Base-by-base conservation (phyloP, 2,888 invertebrate species). In the Parthenolecanium corni region DNA sequence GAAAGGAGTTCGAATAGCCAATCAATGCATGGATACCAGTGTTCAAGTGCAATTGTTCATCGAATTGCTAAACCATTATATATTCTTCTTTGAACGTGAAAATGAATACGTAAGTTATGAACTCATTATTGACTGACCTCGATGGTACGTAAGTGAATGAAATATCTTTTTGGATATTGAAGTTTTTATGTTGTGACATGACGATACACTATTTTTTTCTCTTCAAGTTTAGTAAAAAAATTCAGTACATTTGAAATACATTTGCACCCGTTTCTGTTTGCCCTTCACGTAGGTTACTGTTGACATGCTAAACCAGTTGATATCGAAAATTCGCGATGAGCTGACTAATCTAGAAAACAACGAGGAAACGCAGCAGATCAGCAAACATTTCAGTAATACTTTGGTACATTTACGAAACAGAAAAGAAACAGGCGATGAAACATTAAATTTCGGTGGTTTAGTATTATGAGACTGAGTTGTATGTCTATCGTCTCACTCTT, bases 1-100 rank as follows among this genome's bases (percentile, higher is more conserved):
- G 76, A 96, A 95, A 74, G 92, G 92, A 11, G 85, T 91, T 3
- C 83, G 93, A 63, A 95, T 97, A 64, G 93, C 95, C 0, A 90
- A 89, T 68, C 96, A 98, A 71, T 97, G 97, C 71, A 91, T 99
- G 89, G 98, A 99, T 76, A 84, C 85, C 18, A 87, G 89, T 2
- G 94, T 96, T 5, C 96, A 97, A 77, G 91, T 94, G 21, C 96
- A 97, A 73, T 79, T 99, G 44, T 87, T 93, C 72, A 91, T 94
- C 3, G 97, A 97, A 73, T 80, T 98, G 66, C 77, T 99, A 58
- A 94, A 95, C 72, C 84, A 93, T 68, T 94, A 96, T 75, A 83
- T 95, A 57, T 88, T 91, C 74, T 92, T 95, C 74, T 85, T 88
- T 70, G 93, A 95, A 72, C 84, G 92, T 67, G 90, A 90, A 64